These are phyloP conservation scores for Platysteira castanea DNA, from an alignment of 2,113 vertebrate genomes.

Conservation along the genomic window DNA sequence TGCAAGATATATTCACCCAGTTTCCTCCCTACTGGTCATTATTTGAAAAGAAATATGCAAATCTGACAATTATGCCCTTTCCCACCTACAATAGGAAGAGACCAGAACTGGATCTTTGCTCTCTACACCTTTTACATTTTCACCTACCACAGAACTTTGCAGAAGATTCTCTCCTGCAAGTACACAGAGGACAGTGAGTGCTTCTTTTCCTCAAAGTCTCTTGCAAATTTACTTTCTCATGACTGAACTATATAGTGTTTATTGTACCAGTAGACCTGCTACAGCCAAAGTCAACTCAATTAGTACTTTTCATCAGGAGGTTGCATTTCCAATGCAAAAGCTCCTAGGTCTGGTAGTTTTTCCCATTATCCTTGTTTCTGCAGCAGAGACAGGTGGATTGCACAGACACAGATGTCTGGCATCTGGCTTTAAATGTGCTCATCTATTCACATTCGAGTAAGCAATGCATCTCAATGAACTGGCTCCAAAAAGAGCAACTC, in stretches of 20 bases:
- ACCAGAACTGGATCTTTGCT: neutral
- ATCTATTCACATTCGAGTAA: neutral
- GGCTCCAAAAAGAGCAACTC: neutral
- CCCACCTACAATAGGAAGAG: neutral
- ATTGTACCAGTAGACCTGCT: neutral
- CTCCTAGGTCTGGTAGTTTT: neutral
- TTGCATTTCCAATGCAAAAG: neutral
- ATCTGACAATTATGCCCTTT: neutral
- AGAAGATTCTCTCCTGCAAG: neutral
- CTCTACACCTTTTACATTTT: neutral
- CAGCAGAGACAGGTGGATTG: neutral
- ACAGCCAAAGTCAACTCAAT: neutral
- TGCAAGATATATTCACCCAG: neutral
- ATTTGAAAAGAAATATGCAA: neutral
- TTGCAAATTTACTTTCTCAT: neutral
- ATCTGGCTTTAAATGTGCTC: constrained; percentile 21
- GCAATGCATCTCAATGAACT: neutral
- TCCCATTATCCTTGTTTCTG: neutral
- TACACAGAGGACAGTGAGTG: neutral
- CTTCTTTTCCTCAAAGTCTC: neutral
- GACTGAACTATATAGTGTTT: neutral
- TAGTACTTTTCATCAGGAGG: neutral
- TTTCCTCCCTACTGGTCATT: neutral
- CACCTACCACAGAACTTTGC: neutral
- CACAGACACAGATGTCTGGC: neutral